Percentiles rank a stretch among this genome's conserved stretches.
Evolutionary conservation across 2,797 vertebrate species (phyloP).

Genomic region (Lateolabrax maculatus): DNA sequence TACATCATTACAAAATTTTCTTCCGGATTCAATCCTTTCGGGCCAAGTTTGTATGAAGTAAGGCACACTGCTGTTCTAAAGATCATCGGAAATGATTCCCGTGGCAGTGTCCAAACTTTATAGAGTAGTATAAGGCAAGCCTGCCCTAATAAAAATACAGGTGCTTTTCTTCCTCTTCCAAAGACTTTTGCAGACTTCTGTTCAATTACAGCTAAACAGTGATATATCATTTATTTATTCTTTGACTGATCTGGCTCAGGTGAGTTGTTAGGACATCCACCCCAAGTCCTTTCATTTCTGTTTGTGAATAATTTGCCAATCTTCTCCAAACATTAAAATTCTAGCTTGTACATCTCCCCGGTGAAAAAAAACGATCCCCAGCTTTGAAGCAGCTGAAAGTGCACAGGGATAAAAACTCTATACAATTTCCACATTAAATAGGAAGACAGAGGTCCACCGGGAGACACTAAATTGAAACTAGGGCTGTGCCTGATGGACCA

Average conservation of each 20-base stretch:
- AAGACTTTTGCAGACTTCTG: conserved; percentile 80
- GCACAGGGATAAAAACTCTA: conserved; percentile 78
- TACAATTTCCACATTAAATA: conserved; percentile 92
- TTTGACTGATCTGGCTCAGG: conserved; percentile 51
- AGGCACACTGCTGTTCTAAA: conserved; percentile 76
- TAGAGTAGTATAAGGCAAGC: conserved; percentile 77
- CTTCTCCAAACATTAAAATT: conserved; percentile 88
- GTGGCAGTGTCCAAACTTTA: conserved; percentile 72
- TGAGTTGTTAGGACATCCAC: conserved; percentile 28
- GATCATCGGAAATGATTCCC: conserved; percentile 79
- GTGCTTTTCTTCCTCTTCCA: conserved; percentile 74
- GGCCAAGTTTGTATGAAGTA: conserved; percentile 69
- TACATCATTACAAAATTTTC: conserved; percentile 73
- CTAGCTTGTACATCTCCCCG: conserved; percentile 87
- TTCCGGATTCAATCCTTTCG: conserved; percentile 61
- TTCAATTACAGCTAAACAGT: conserved; percentile 64
- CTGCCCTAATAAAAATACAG: conserved; percentile 80
- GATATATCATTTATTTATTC: conserved; percentile 71
- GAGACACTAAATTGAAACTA: conserved; percentile 99
- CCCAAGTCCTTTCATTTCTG: conserved; percentile 59
- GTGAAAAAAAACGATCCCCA: conserved; percentile 80
- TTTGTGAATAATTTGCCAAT: conserved; percentile 83
- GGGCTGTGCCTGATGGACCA: conserved; percentile 96
- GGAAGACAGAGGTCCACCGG: conserved; percentile 91
- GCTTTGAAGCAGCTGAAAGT: conserved; percentile 87